Evolutionary conservation across 1,140 invertebrate genomes (phyloP), one percentile per base, ranked within the genome.

Genomic region (Scaptomyza hsui): DNA sequence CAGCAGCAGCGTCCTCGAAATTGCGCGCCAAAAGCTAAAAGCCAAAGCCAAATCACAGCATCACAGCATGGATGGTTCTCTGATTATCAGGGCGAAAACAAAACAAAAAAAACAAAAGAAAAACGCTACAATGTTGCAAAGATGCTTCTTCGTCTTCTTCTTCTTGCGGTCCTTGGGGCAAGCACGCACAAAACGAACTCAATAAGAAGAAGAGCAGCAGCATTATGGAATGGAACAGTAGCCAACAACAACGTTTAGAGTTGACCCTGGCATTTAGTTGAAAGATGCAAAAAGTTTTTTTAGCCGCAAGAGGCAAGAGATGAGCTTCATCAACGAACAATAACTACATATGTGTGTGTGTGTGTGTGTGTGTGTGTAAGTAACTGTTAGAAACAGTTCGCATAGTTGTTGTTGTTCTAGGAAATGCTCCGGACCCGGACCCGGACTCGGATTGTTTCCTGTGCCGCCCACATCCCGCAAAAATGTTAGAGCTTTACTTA

Each of bases 21-120:
- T 68, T 75, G 75, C 79, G 65, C 79, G 79, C 79, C 79, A 83
- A 82, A 82, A 72, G 67, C 61, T 21, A 41, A 61, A 52, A 60
- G 39, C 52, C 60, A n/a, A n/a, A n/a, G n/a, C n/a, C n/a, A n/a
- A n/a, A n/a, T n/a, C n/a, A n/a, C n/a, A 44, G n/a, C 12, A 21
- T 26, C 21, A 26, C 59, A 60, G 32, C 57, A 21, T 37, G 60
- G 5, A 21, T 37, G 60, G 5, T 32, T 57, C 26, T 39, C 39
- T 59, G 44, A 57, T 63, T 55, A 29, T 10, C 47, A 53, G n/a
- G 9, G 1, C 13, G 18, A 45, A 42, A 35, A n/a, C 15, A 32
- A 32, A 21, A 47, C 7, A 21, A 5, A 47, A 48, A 39, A 49
- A 10, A 21, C 24, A n/a, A 65, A 59, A 53, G 53, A 67, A 72